phyloP scores from a whole-genome alignment of 2,113 vertebrate genomes.

The Onychorhynchus coronatus region DNA sequence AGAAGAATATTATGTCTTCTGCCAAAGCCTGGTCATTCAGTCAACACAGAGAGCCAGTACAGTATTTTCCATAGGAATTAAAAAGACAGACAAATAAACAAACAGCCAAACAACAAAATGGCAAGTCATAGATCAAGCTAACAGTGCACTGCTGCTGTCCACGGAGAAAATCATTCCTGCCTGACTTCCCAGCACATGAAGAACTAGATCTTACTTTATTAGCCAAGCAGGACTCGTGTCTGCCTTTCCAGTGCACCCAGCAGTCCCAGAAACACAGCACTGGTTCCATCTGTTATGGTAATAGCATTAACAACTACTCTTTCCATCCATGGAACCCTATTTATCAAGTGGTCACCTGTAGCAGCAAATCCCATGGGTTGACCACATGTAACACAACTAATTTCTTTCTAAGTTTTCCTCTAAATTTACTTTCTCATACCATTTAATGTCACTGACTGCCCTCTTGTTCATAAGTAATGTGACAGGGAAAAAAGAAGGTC shows the following conservation, averaged over 20 bases:
- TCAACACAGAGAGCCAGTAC: background rate
- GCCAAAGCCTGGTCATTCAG: background rate
- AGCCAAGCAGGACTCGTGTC: background rate
- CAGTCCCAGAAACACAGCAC: background rate
- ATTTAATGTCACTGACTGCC: background rate
- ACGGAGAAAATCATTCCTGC: background rate
- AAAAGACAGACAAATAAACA: slow-evolving; percentile 35
- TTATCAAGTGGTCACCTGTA: background rate
- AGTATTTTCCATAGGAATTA: slow-evolving; percentile 33
- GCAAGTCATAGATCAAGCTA: slow-evolving; percentile 34
- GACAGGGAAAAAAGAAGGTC: background rate
- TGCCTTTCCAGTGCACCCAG: background rate
- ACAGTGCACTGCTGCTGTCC: background rate
- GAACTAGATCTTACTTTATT: background rate
- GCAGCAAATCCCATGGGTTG: background rate
- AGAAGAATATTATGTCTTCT: slow-evolving; percentile 10
- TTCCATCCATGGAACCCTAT: background rate
- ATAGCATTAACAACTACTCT: background rate
- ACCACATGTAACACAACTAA: background rate
- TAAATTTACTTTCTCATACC: background rate
- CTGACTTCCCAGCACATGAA: background rate
- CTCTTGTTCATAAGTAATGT: background rate
- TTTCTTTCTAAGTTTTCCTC: background rate
- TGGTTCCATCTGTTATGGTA: background rate
- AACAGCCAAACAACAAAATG: background rate